Evolutionary conservation across 2,797 vertebrate genomes (phyloP), one percentile per base, ranked within the genome.

Genomic region (Pseudochaenichthys georgianus): DNA sequence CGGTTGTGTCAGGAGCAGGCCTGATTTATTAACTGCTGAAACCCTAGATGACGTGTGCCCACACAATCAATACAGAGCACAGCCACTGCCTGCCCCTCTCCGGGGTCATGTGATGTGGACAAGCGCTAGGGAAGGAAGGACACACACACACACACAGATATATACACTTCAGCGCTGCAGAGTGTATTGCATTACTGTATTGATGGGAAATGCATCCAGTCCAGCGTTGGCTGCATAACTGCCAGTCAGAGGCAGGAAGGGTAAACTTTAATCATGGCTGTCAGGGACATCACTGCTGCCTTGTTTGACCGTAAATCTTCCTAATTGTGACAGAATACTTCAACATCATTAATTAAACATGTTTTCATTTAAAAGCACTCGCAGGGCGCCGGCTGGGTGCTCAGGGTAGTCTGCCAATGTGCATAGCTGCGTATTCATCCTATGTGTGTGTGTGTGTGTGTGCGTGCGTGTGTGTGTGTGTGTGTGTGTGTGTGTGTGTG

Each of bases 311-410:
- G 96, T 97, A 96, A 96, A 96, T 98, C 97, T 97, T 96, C 95
- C 96, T 97, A 97, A 98, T 97, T 96, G 96, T 97, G 96, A 97
- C 96, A 96, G 96, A 96, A 96, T 95, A 95, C 96, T 97, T 96
- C 96, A 96, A 96, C 96, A 95, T 97, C 97, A 97, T 98, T 97
- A 98, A 98, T 98, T 97, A 97, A 97, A 97, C 96, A 96, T 96
- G 96, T 95, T 97, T 96, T 98, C 96, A 97, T 97, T 97, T 97
- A 80, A 90, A 96, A 95, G 94, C 91, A 94, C 96, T 96, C 90
- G 87, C 94, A 92, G 76, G 95, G 95, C 93, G 86, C 93, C 90
- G 82, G 77, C 85, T 84, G 76, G 86, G 81, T 70, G 86, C 87
- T 90, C 76, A 64, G 89, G 89, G 81, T 88, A 81, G 76, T 66